Evolutionary conservation across 2,888 invertebrate species (phyloP).

Genomic region (Muscina levida): DNA sequence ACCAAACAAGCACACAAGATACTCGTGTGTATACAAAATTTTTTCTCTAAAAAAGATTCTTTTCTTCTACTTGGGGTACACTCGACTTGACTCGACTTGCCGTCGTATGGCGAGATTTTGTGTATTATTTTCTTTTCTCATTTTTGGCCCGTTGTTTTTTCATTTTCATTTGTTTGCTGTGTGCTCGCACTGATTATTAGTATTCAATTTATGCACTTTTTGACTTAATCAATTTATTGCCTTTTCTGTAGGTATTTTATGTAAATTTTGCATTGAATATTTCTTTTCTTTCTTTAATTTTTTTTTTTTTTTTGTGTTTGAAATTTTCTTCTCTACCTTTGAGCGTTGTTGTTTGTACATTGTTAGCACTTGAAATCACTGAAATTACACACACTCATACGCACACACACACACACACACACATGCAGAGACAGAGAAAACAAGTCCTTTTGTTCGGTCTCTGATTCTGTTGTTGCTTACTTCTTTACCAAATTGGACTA

Average conservation of each 20-base stretch:
- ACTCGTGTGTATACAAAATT: slow-evolving; percentile 69
- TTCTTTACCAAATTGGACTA: too few relatives aligned
- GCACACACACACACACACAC: too few relatives aligned
- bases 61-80: slow-evolving; percentile 49
- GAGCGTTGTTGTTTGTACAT: slow-evolving; percentile 1
- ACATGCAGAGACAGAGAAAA: background rate
- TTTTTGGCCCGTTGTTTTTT: slow-evolving; percentile 55
- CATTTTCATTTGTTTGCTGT: slow-evolving; percentile 52
- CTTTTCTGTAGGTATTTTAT: slow-evolving; percentile 21
- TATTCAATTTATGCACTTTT: slow-evolving; percentile 30
- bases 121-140: slow-evolving; percentile 55
- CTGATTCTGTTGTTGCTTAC: slow-evolving; percentile 6
- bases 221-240: slow-evolving; percentile 8
- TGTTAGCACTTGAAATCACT: slow-evolving; percentile 16
- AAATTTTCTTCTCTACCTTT: slow-evolving; percentile 33
- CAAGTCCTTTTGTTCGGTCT: slow-evolving; percentile 46
- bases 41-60: slow-evolving; percentile 66
- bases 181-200: slow-evolving; percentile 46
- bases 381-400: background rate
- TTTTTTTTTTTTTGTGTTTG: too few relatives aligned
- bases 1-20: background rate
- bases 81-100: too few relatives aligned
- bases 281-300: slow-evolving; percentile 14
- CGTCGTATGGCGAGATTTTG: slow-evolving; percentile 44
- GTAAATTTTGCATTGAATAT: slow-evolving; percentile 6